Evolutionary conservation across 2,888 invertebrate species (phyloP).

Genomic region (Argynnis bischoffii): DNA sequence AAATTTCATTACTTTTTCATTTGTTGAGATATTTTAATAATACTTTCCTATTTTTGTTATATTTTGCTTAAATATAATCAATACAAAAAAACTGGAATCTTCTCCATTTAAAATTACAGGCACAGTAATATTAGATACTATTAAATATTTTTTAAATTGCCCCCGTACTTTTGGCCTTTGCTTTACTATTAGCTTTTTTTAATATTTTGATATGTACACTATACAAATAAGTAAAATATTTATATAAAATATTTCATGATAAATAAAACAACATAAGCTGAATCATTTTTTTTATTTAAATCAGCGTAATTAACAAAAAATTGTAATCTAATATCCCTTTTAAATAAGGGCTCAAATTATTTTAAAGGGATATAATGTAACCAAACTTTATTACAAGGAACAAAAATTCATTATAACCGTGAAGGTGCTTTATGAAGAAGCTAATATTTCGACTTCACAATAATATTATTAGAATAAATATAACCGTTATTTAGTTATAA

Average conservation of each 20-base stretch:
- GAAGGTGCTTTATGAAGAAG: slow-evolving; percentile 22
- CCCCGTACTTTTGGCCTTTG: too few species aligned
- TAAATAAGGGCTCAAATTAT: slow-evolving; percentile 81
- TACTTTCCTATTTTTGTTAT: too few species aligned
- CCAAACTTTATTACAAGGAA: slow-evolving; percentile 20
- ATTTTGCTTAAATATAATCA: too few species aligned
- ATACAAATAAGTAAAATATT: background rate
- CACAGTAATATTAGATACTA: too few species aligned
- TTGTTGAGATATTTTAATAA: too few species aligned
- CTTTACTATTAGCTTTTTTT: too few species aligned
- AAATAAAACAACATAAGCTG: slow-evolving; percentile 32
- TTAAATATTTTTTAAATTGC: too few species aligned
- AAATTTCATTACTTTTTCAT: too few species aligned
- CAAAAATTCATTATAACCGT: slow-evolving; percentile 13
- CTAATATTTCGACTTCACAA: slow-evolving; percentile 18
- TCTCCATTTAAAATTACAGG: too few species aligned
- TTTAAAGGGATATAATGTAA: slow-evolving; percentile 73
- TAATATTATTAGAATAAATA: slow-evolving; percentile 35
- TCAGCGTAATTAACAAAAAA: slow-evolving; percentile 42
- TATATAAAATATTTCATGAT: background rate
- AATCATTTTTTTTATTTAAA: slow-evolving; percentile 40
- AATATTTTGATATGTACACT: too few species aligned
- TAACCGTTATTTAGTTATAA: slow-evolving; percentile 48
- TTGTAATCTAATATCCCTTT: slow-evolving; percentile 72
- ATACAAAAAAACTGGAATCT: too few species aligned